A percentile compares a stretch with the other conserved stretches of the same genome.
phyloP scores from a whole-genome alignment of 2,888 invertebrate species.

The Xylocampa areola region DNA sequence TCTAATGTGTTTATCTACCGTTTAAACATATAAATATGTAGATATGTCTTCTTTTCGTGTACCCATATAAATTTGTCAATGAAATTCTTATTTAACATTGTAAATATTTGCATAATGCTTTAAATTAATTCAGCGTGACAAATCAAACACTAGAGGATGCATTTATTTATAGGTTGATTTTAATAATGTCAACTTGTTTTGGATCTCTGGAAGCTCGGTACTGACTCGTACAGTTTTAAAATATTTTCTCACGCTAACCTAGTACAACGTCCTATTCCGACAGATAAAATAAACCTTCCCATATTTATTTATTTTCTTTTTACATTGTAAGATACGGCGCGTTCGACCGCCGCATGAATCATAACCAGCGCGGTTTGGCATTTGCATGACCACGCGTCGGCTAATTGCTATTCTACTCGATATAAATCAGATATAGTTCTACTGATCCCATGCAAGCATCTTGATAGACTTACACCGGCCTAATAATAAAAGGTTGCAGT shows the following conservation, averaged over 20 bases:
- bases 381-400: slow-evolving; percentile 79
- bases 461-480: slow-evolving; percentile 62
- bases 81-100: slow-evolving; percentile 39
- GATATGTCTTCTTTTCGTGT: slow-evolving; percentile 39
- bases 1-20: slow-evolving; percentile 54
- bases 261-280: slow-evolving; percentile 50
- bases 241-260: slow-evolving; percentile 48
- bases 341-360: slow-evolving; percentile 75
- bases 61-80: slow-evolving; percentile 30
- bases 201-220: slow-evolving; percentile 33
- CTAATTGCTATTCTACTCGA: slow-evolving; percentile 82
- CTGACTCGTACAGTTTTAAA: slow-evolving; percentile 33
- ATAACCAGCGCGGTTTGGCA: slow-evolving; percentile 74
- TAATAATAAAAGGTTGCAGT: slow-evolving; percentile 43
- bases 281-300: slow-evolving; percentile 66
- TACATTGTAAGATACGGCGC: slow-evolving; percentile 66
- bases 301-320: slow-evolving; percentile 71
- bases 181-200: slow-evolving; percentile 32
- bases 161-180: slow-evolving; percentile 35
- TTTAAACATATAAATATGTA: slow-evolving; percentile 52
- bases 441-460: slow-evolving; percentile 62
- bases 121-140: slow-evolving; percentile 54
- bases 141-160: slow-evolving; percentile 44
- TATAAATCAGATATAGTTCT: slow-evolving; percentile 78
- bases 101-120: slow-evolving; percentile 55